Conservation (phyloP, 1,140 invertebrate genomes). For the Drosophila lacteicornis region DNA sequence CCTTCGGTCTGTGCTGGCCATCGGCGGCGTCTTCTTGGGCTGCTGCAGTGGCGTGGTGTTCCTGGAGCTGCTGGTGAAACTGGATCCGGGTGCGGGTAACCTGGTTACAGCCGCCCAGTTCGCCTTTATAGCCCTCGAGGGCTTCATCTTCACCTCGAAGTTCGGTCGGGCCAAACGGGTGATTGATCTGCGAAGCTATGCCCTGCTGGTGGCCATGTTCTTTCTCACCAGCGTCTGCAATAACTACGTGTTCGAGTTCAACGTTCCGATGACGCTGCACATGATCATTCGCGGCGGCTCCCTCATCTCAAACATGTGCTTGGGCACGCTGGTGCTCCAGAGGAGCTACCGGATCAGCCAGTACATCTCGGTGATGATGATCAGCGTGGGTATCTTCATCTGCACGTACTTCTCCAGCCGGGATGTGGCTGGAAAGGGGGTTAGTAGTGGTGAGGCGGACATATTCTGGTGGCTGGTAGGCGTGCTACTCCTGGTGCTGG, state of each 20-base stretch:
- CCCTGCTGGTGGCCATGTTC: slow-evolving; percentile 94
- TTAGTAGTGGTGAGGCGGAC: slow-evolving; percentile 2
- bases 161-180: slow-evolving; percentile 91
- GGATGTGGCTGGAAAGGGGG: slow-evolving; percentile 3
- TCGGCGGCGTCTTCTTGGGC: slow-evolving; percentile 90
- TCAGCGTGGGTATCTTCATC: slow-evolving; percentile 95
- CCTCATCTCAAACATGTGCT: slow-evolving; percentile 97
- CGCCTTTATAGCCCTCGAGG: slow-evolving; percentile 95
- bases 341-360: slow-evolving; percentile 93
- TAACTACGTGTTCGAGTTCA: slow-evolving; percentile 98
- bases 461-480: slow-evolving; percentile 92
- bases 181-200: slow-evolving; percentile 92
- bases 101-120: slow-evolving; percentile 97
- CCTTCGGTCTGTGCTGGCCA: slow-evolving; percentile 41
- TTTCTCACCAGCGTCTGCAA: slow-evolving; percentile 97
- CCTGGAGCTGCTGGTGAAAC: slow-evolving; percentile 93
- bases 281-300: slow-evolving; percentile 99
- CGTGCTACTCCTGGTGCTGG: slow-evolving; percentile 93
- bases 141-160: slow-evolving; percentile 94
- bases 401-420: slow-evolving; percentile 95
- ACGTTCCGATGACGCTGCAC: slow-evolving; percentile 98
- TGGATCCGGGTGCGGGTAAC: slow-evolving; percentile 96
- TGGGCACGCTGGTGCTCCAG: slow-evolving; percentile 96
- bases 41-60: slow-evolving; percentile 97
- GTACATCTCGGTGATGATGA: slow-evolving; percentile 97